A percentile compares a stretch with the other conserved stretches of the same genome.
phyloP scores from a whole-genome alignment of 2,888 invertebrate species.

The Lasioglossum zephyrum region DNA sequence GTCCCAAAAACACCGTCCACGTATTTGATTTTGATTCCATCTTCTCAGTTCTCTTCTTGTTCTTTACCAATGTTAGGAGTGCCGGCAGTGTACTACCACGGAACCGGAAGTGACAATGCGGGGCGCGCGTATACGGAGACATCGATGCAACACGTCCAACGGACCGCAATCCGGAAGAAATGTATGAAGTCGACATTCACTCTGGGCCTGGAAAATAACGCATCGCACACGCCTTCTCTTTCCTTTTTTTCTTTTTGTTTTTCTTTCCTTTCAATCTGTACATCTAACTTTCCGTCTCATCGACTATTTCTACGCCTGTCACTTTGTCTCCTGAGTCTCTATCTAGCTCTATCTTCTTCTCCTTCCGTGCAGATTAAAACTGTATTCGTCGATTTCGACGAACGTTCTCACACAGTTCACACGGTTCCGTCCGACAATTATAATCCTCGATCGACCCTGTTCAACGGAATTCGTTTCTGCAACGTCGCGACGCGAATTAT shows the following conservation, averaged over 20 bases:
- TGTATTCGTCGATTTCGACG: neutral
- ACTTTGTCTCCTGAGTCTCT: neutral
- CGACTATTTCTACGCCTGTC: constrained; percentile 1
- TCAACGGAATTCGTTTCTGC: constrained; percentile 72
- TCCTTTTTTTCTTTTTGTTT: constrained; percentile 25
- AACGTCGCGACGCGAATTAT: constrained; percentile 26
- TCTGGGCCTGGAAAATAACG: constrained; percentile 68
- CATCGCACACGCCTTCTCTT: constrained; percentile 45
- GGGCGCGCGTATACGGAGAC: constrained; percentile 80
- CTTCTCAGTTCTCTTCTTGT: constrained; percentile 74
- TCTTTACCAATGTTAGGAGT: constrained; percentile 81
- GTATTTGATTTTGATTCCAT: constrained; percentile 59
- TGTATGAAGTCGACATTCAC: constrained; percentile 81
- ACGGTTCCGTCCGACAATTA: neutral
- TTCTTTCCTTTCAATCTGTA: neutral
- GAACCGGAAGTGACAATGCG: constrained; percentile 79
- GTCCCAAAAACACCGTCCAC: constrained; percentile 28
- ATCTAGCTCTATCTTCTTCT: neutral
- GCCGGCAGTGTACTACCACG: constrained; percentile 81
- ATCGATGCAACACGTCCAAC: constrained; percentile 80
- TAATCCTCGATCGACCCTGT: constrained; percentile 24
- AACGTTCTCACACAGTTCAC: neutral
- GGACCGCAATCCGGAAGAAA: constrained; percentile 81
- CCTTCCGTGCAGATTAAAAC: neutral
- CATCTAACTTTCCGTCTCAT: constrained; percentile 11